A percentile compares a stretch with the other conserved stretches of the same genome.
phyloP scores from a whole-genome alignment of 2,888 invertebrate genomes.

The Fragum fragum region DNA sequence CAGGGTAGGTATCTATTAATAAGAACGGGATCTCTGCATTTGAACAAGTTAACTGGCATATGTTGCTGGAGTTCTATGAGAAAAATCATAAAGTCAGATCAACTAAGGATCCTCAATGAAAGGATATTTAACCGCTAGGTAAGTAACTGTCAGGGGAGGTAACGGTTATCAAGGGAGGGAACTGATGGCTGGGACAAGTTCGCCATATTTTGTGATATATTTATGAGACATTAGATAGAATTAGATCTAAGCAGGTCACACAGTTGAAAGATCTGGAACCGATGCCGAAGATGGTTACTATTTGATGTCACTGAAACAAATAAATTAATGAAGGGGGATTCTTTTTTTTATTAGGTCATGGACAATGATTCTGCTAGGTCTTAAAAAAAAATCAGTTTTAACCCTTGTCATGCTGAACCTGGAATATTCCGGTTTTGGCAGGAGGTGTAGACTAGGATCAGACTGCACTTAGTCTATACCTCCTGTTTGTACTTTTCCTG shows the following conservation, averaged over 20 bases:
- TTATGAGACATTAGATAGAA: slow-evolving; percentile 86
- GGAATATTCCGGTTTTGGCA: too few relatives aligned
- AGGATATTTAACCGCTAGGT: slow-evolving; percentile 85
- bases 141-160: slow-evolving; percentile 79
- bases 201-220: slow-evolving; percentile 81
- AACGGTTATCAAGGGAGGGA: slow-evolving; percentile 81
- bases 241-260: slow-evolving; percentile 86
- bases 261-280: slow-evolving; percentile 86
- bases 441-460: too few relatives aligned
- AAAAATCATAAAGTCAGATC: slow-evolving; percentile 86
- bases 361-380: too few relatives aligned
- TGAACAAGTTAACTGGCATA: slow-evolving; percentile 87
- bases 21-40: slow-evolving; percentile 74
- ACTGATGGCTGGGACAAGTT: slow-evolving; percentile 85
- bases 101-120: slow-evolving; percentile 86
- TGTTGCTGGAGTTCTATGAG: slow-evolving; percentile 86
- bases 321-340: too few relatives aligned
- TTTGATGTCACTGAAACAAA: too few relatives aligned
- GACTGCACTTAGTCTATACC: too few relatives aligned
- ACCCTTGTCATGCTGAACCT: too few relatives aligned
- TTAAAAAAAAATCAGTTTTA: too few relatives aligned
- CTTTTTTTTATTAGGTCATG: too few relatives aligned
- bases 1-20: neutral
- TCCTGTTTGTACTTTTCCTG: too few relatives aligned
- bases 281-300: slow-evolving; percentile 82